phyloP scores from a whole-genome alignment of 2,113 vertebrate genomes.

The Cynocephalus volans region DNA sequence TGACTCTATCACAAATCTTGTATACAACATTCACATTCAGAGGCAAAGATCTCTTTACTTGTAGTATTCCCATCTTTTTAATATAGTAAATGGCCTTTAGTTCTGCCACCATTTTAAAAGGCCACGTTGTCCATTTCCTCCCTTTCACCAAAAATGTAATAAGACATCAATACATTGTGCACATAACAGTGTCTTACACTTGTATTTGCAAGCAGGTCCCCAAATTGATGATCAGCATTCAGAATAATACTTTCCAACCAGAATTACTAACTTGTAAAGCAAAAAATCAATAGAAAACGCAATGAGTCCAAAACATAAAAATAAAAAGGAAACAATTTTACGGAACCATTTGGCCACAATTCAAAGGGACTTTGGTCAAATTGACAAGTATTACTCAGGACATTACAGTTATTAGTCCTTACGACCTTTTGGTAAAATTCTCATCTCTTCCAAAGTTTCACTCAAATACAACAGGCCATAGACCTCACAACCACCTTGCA shows the following conservation, averaged over 20 bases:
- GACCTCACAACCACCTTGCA: background rate
- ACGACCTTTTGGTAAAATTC: background rate
- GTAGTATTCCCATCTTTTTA: background rate
- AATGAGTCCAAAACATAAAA: slow-evolving; percentile 5
- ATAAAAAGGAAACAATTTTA: background rate
- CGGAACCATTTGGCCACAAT: background rate
- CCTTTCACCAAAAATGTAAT: background rate
- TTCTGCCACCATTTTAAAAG: background rate
- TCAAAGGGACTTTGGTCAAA: slow-evolving; percentile 1
- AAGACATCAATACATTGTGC: background rate
- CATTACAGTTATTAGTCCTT: background rate
- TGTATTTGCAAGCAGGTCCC: background rate
- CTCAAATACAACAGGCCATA: background rate
- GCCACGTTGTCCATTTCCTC: background rate
- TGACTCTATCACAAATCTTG: background rate
- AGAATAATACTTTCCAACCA: slow-evolving; percentile 33
- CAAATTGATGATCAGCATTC: background rate
- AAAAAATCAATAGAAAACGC: slow-evolving; percentile 46
- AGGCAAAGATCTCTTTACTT: background rate
- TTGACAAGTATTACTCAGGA: background rate
- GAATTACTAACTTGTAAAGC: background rate
- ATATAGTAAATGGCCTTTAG: background rate
- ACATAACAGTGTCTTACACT: background rate
- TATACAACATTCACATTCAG: background rate
- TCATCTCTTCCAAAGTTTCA: background rate